Base-by-base conservation (phyloP, 2,113 vertebrate genomes). In the Furnarius figulus region DNA sequence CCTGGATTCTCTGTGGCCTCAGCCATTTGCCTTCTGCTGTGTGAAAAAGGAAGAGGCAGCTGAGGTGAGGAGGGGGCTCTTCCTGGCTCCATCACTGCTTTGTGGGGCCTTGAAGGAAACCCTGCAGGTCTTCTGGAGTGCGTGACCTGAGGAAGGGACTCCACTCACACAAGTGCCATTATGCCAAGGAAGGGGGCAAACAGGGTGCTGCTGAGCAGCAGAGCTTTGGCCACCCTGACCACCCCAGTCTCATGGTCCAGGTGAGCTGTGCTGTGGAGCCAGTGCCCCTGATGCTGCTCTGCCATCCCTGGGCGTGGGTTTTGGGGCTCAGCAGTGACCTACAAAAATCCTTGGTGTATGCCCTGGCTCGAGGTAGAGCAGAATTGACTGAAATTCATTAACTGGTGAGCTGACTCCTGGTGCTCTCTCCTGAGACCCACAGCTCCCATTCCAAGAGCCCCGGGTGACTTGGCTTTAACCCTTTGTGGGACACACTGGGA, bases 1-100 rank as follows among this genome's bases (percentile, higher is more conserved):
- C 47, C 39, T 19, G 4, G 6, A 25, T 14, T 56, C 37, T 87
- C 22, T 9, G 2, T 3, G 27, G 53, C 44, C 33, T 12, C 11
- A 39, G n/a, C 56, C 4, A 8, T 70, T 49, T 2, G 0, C 25
- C 39, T 62, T 39, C 44, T 76, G 9, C 0, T 0, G 37, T 1
- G 0, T 16, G 20, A n/a, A 23, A 46, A 33, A 66, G 52, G 47
- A 47, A 56, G 44, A 33, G 3, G 31, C 0, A 3, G 40, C 33
- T 66, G 40, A 56, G 58, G 28, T 47, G 35, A 80, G 53, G 21
- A 76, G 17, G 39, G 56, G 11, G 1, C 39, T 65, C 44, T 44
- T 63, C 2, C 13, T 3, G 3, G 47, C 30, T 84, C 40, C 33
- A 10, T 18, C 14, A 1, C 47, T n/a, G 4, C 42, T 42, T 56